Evolutionary conservation across 2,797 vertebrate genomes (phyloP).

Genomic region (Otus scops): DNA sequence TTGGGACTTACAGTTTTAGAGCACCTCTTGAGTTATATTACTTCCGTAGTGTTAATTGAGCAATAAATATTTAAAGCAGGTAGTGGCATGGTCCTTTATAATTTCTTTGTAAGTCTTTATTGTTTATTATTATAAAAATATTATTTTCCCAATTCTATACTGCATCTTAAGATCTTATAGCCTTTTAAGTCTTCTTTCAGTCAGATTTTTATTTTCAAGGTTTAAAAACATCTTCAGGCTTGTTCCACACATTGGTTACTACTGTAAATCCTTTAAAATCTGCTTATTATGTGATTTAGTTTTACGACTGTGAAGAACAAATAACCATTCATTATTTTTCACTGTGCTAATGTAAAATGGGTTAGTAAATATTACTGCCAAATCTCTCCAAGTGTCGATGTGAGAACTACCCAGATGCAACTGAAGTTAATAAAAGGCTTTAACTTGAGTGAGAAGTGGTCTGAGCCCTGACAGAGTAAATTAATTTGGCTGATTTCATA

Average conservation of each 20-base stretch:
- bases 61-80: neutral
- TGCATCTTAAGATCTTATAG: neutral
- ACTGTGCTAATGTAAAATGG: neutral
- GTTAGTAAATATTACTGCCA: neutral
- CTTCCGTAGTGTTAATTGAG: neutral
- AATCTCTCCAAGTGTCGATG: neutral
- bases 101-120: neutral
- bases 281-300: neutral
- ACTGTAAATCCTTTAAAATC: neutral
- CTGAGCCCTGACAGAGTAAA: neutral
- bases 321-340: neutral
- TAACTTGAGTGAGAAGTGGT: neutral
- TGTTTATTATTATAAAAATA: neutral
- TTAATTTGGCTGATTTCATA: neutral
- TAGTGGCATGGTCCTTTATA: accelerated
- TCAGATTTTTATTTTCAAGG: neutral
- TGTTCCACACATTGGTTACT: neutral
- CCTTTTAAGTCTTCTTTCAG: neutral
- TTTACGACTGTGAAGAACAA: neutral
- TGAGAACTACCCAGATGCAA: neutral
- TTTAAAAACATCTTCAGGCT: neutral
- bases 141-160: neutral
- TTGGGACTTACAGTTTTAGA: neutral
- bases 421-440: neutral
- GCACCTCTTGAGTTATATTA: neutral